Percentiles rank a stretch among this genome's conserved stretches.
Evolutionary conservation across 1,140 invertebrate genomes (phyloP).

Genomic region (Odontomachus brunneus): DNA sequence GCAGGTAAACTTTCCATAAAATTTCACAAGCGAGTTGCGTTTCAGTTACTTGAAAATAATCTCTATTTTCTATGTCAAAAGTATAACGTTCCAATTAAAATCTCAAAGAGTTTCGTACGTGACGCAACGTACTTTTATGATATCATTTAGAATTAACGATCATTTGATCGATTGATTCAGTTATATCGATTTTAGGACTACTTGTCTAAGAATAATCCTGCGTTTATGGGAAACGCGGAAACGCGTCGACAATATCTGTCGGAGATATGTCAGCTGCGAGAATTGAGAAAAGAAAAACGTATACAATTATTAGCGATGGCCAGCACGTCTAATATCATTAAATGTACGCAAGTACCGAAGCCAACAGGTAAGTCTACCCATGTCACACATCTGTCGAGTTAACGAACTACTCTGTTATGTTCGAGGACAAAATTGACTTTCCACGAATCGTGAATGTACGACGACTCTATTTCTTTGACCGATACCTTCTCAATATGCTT

Average conservation of each 20-base stretch:
- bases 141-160: not conserved
- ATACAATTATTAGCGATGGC: slow-evolving; percentile 81
- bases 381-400: slow-evolving; percentile 43
- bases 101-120: not conserved
- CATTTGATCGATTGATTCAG: not conserved
- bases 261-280: slow-evolving; percentile 81
- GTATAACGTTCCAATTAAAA: not conserved
- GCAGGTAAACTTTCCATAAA: slow-evolving; percentile 66
- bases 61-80: not conserved
- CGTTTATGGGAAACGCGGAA: slow-evolving; percentile 82
- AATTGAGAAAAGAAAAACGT: slow-evolving; percentile 80
- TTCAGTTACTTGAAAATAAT: not conserved
- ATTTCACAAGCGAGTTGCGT: not conserved
- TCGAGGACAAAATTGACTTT: not conserved
- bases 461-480: not conserved
- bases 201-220: slow-evolving; percentile 81
- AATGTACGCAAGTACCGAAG: slow-evolving; percentile 65
- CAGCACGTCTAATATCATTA: slow-evolving; percentile 72
- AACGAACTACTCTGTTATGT: slow-evolving; percentile 5
- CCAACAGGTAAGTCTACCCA: slow-evolving; percentile 71
- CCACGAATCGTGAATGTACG: not conserved
- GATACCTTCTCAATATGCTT: slow-evolving; percentile 30
- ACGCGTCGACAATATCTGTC: slow-evolving; percentile 81
- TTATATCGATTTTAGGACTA: slow-evolving; percentile 78
- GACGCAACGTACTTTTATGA: too few relatives aligned